These are phyloP conservation scores for Eulimnadia texana DNA, from an alignment of 1,140 invertebrate genomes.

Conservation along the genomic window DNA sequence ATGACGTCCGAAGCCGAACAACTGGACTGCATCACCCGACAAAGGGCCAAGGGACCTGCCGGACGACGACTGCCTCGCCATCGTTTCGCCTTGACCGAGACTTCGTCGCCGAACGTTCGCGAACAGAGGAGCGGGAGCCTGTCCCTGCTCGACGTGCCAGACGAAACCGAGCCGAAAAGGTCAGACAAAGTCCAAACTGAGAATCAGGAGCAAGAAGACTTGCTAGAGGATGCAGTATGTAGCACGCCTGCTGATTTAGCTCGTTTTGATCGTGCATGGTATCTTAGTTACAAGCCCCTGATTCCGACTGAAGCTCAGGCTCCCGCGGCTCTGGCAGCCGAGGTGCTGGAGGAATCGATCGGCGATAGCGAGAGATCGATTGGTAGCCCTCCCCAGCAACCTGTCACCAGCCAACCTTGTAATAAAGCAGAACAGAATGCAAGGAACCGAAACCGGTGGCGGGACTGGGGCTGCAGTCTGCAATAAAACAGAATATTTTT, in stretches of 20 bases:
- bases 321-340: no score
- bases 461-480: neutral
- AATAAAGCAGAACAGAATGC: neutral
- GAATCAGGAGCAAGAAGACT: neutral
- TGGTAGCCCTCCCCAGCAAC: no score
- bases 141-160: neutral
- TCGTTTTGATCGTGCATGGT: neutral
- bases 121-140: conserved; percentile 4
- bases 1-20: neutral
- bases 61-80: conserved; percentile 24
- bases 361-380: no score
- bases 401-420: no score
- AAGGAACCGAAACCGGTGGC: neutral
- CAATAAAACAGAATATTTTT: neutral
- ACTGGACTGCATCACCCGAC: conserved; percentile 21
- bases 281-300: neutral
- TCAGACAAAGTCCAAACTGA: neutral
- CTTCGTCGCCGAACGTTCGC: neutral
- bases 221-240: neutral
- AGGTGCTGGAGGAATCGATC: no score
- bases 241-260: neutral
- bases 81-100: conserved; percentile 3
- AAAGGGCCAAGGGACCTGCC: conserved; percentile 23
- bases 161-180: neutral
- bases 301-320: no score